Evolutionary conservation across 2,797 vertebrate species (phyloP).

Genomic region (Mus spretus): DNA sequence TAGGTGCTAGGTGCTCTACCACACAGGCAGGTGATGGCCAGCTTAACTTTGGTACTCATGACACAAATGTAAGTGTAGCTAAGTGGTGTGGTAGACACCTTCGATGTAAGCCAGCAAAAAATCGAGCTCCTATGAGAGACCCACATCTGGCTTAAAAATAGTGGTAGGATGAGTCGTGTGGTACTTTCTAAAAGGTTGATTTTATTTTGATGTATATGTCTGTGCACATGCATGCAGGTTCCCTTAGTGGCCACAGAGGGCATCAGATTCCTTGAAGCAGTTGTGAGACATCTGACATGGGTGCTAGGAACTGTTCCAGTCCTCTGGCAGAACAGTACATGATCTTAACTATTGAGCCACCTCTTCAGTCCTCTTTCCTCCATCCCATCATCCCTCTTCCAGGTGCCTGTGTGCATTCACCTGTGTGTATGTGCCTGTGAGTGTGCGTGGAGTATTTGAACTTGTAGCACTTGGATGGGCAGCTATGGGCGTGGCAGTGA

Average conservation of each 20-base stretch:
- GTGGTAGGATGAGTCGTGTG: background rate
- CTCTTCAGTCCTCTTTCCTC: background rate
- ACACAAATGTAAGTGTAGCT: background rate
- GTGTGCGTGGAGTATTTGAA: background rate
- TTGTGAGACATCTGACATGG: background rate
- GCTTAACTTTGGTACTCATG: background rate
- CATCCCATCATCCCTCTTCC: background rate
- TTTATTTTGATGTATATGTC: background rate
- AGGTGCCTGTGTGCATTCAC: background rate
- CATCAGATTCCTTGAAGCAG: background rate
- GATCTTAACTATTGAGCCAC: background rate
- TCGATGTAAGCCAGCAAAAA: background rate
- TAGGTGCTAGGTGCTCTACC: background rate
- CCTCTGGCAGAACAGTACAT: too few relatives aligned
- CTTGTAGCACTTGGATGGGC: background rate
- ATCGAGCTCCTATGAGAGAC: background rate
- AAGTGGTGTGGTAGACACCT: background rate
- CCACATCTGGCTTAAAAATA: background rate
- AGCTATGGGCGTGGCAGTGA: background rate
- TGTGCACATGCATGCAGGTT: background rate
- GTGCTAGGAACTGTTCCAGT: background rate
- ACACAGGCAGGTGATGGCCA: background rate
- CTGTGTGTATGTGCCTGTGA: background rate
- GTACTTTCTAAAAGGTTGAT: background rate
- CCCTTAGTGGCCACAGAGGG: background rate